A percentile compares a stretch with the other conserved stretches of the same genome.
phyloP scores from a whole-genome alignment of 2,113 vertebrate genomes.

The Etia nguti region DNA sequence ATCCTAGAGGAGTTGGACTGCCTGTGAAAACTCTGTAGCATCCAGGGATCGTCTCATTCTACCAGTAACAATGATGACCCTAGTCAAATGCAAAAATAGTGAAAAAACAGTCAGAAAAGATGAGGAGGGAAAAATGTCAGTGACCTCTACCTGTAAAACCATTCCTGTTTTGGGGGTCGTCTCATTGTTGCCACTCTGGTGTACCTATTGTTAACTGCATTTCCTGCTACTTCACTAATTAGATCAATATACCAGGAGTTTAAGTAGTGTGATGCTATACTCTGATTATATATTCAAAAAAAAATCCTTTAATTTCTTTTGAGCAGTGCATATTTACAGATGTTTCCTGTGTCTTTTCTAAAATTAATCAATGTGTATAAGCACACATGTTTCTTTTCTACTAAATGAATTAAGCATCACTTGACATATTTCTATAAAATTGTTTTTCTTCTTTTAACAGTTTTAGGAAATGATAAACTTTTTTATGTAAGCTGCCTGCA shows the following conservation, averaged over 20 bases:
- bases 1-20: no score
- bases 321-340: background rate
- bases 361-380: background rate
- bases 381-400: background rate
- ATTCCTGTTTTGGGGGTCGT: background rate
- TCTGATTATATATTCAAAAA: fast-evolving
- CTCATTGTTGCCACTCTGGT: background rate
- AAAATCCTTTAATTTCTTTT: fast-evolving
- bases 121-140: background rate
- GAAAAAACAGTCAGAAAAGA: background rate
- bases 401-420: background rate
- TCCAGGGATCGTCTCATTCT: no score
- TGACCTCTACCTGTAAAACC: background rate
- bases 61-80: fast-evolving
- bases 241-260: fast-evolving
- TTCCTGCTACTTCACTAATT: background rate
- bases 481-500: background rate
- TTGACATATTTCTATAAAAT: background rate
- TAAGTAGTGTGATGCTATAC: background rate
- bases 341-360: background rate
- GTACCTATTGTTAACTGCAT: background rate
- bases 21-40: no score
- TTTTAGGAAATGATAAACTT: fast-evolving
- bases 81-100: background rate
- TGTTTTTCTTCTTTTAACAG: background rate